Conservation (phyloP, 2,113 vertebrate species). For the Sylvia atricapilla region DNA sequence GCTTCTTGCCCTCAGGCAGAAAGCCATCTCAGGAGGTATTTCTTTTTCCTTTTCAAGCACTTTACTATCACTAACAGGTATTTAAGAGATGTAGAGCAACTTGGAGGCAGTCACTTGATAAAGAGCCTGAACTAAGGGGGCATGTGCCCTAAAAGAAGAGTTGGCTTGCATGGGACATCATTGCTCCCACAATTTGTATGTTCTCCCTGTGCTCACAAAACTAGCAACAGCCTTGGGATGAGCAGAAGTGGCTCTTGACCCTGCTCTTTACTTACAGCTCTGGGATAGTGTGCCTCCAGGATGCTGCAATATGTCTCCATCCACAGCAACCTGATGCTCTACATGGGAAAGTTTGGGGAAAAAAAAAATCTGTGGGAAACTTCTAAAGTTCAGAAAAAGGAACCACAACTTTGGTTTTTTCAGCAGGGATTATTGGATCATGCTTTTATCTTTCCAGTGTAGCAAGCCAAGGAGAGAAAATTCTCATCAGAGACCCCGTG, state of each 20-base stretch:
- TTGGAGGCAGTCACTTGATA: not conserved
- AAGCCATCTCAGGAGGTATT: not conserved
- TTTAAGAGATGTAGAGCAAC: not conserved
- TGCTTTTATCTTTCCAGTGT: not conserved
- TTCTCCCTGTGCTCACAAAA: not conserved
- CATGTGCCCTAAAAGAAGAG: accelerated
- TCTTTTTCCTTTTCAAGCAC: not conserved
- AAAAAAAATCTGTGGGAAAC: not conserved
- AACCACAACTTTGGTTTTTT: not conserved
- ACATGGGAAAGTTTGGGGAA: accelerated
- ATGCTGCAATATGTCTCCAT: not conserved
- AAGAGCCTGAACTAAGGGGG: not conserved
- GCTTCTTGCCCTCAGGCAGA: not conserved
- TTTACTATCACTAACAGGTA: not conserved
- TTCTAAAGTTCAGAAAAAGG: not conserved
- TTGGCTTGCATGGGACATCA: not conserved
- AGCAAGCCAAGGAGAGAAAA: not conserved
- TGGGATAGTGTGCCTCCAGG: not conserved
- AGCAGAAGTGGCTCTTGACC: not conserved
- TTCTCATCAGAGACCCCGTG: not conserved
- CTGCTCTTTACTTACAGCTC: not conserved
- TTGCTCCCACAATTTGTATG: accelerated
- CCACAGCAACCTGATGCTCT: not conserved
- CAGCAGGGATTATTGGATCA: not conserved
- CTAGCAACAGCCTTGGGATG: accelerated